These are phyloP conservation scores for Drosophila diplacantha DNA, from an alignment of 2,888 invertebrate genomes.

Conservation along the genomic window DNA sequence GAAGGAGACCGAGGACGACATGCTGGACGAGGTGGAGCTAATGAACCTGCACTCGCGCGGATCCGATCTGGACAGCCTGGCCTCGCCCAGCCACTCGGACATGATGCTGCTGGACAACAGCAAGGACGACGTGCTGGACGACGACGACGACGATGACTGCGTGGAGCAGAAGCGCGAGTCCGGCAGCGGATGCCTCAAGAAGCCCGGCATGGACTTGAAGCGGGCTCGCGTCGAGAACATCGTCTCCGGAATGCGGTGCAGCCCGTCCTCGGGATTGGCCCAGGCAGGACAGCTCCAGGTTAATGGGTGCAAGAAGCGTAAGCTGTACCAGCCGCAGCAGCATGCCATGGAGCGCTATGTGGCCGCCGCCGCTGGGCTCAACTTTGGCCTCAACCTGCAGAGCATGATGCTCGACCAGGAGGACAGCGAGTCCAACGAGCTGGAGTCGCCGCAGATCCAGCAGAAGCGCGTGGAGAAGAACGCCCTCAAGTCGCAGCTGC, in stretches of 20 bases:
- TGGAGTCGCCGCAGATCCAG: constrained; percentile 86
- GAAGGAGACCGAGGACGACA: constrained; percentile 75
- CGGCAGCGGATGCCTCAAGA: constrained; percentile 78
- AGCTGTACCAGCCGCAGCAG: constrained; percentile 96
- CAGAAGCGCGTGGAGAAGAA: constrained; percentile 92
- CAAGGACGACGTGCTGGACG: constrained; percentile 83
- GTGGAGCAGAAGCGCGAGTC: constrained; percentile 78
- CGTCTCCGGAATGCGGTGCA: constrained; percentile 94
- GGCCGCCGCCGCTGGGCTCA: constrained; percentile 79
- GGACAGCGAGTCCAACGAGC: constrained; percentile 88
- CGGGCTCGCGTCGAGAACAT: constrained; percentile 96
- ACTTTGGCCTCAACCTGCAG: constrained; percentile 80
- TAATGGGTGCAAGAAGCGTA: constrained; percentile 96
- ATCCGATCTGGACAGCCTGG: constrained; percentile 80
- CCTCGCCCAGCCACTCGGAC: constrained; percentile 79
- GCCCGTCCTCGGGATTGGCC: constrained; percentile 83
- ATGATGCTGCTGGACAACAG: constrained; percentile 80
- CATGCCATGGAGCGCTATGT: constrained; percentile 85
- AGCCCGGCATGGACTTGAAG: constrained; percentile 88
- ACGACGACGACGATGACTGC: constrained; percentile 78
- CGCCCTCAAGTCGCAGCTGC: constrained; percentile 89
- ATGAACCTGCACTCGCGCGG: constrained; percentile 75
- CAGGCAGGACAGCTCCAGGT: constrained; percentile 80
- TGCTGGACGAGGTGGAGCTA: constrained; percentile 76
- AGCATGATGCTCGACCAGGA: constrained; percentile 81